Base-by-base conservation (phyloP, 1,140 invertebrate genomes). In the Drosophila orosa region DNA sequence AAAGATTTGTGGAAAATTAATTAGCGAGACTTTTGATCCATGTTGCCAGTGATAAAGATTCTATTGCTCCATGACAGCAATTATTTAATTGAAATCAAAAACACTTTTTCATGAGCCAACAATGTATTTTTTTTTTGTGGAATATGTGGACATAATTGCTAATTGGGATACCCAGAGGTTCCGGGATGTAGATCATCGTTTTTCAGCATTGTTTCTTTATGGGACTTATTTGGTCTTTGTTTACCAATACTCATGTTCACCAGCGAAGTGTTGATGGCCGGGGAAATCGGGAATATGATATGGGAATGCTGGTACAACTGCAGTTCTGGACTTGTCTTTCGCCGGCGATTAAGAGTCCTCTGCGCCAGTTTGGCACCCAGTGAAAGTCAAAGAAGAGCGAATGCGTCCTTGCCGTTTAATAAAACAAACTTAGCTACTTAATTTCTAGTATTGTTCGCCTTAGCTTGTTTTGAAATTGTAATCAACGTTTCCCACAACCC, bases 261-360 rank as follows among this genome's bases (percentile, higher is more conserved):
- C 2, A 12, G 12, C 3, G 68, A 84, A 19, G 1, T 66, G 17
- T 3, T 29, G 3, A 25, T 80, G 42, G 27, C n/a, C n/a, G n/a
- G n/a, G n/a, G n/a, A 44, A 80, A 52, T 65, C 35, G 92, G 56
- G 92, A 91, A 19, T 97, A 97, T 89, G 93, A 97, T 92, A 91
- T 94, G 47, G 96, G 97, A 12, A 93, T 93, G 5, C 94, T 97
- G 89, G 97, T 97, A n/a, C 91, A 94, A 37, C 95, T 93, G 29
- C 97, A 96, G 96, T 94, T 95, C 65, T 92, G 95, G 45, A 93
- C 94, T 3, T 94, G 95, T 92, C 33, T 98, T 2, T 95, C 95
- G 82, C 97, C 97, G 2, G 95, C 96, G 84, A 92, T 97, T 27
- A 69, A 92, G 15, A 97, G 96, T 52, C 93, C 94, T 37, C 92